These are phyloP conservation scores for Bubo bubo DNA, from an alignment of 2,113 vertebrate genomes.

Conservation along the genomic window DNA sequence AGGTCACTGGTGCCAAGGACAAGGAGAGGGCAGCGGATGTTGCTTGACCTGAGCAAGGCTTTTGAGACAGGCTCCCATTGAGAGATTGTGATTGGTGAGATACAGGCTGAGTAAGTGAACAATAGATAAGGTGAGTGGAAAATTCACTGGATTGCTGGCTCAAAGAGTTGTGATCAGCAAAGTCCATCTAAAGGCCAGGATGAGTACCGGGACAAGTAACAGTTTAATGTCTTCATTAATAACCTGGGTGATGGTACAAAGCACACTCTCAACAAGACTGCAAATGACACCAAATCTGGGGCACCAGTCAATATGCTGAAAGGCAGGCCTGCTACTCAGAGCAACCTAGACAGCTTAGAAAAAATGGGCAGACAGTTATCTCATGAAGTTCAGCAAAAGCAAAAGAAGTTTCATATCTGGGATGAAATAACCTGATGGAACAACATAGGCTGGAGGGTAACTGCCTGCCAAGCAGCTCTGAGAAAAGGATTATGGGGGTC, in stretches of 20 bases:
- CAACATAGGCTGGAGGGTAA: not conserved
- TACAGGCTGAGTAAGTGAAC: not conserved
- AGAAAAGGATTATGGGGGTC: not conserved
- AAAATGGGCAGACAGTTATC: not conserved
- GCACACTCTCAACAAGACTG: not conserved
- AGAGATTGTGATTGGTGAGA: not conserved
- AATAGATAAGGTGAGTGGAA: not conserved
- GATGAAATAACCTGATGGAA: not conserved
- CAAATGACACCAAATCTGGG: not conserved
- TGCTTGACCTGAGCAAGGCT: not conserved
- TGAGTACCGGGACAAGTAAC: not conserved
- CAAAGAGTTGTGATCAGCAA: not conserved
- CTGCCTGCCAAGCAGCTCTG: not conserved
- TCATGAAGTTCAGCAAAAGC: not conserved
- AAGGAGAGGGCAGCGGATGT: not conserved
- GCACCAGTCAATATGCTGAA: not conserved
- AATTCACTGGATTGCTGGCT: not conserved
- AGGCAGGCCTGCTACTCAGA: not conserved
- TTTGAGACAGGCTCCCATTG: not conserved
- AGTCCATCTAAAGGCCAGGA: not conserved
- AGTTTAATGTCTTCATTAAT: not conserved
- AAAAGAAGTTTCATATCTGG: not conserved
- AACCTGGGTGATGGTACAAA: not conserved
- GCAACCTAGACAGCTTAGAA: not conserved
- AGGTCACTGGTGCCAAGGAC: not conserved